Conservation (phyloP, 1,140 invertebrate species). For the Zaprionus inermis region DNA sequence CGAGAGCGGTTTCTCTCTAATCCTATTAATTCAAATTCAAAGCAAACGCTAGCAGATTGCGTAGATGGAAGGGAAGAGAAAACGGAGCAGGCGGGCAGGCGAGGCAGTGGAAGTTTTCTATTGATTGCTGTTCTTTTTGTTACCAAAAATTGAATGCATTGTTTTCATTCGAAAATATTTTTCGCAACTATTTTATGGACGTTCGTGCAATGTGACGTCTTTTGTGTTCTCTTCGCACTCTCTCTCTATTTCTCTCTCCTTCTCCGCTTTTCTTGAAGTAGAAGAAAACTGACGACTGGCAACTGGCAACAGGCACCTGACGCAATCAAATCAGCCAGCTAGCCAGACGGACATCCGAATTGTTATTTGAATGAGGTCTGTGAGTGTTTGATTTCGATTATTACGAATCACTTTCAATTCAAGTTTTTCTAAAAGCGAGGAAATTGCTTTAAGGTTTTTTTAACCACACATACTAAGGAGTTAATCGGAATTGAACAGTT, state of each 20-base stretch:
- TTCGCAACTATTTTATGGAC: constrained; percentile 51
- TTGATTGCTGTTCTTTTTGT: constrained; percentile 66
- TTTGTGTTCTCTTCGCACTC: constrained; percentile 21
- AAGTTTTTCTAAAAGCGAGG: constrained; percentile 21
- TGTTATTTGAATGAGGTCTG: constrained; percentile 43
- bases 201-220: constrained; percentile 29
- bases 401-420: constrained; percentile 49
- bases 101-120: neutral
- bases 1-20: constrained; percentile 50
- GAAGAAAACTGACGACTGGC: neutral
- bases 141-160: constrained; percentile 63
- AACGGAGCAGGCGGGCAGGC: neutral
- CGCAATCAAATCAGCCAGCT: constrained; percentile 54
- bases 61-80: constrained; percentile 11
- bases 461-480: neutral
- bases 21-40: constrained; percentile 79
- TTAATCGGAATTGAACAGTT: constrained; percentile 24
- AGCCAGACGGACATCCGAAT: constrained; percentile 31
- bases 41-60: constrained; percentile 46
- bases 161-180: constrained; percentile 74
- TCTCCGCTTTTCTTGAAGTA: constrained; percentile 28
- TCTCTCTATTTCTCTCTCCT: neutral
- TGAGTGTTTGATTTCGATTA: constrained; percentile 73
- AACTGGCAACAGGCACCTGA: constrained; percentile 37
- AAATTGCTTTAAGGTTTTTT: constrained; percentile 32